A percentile compares a stretch with the other conserved stretches of the same genome.
Evolutionary conservation across 2,888 invertebrate genomes (phyloP).

Genomic region (Nasonovia ribisnigri): DNA sequence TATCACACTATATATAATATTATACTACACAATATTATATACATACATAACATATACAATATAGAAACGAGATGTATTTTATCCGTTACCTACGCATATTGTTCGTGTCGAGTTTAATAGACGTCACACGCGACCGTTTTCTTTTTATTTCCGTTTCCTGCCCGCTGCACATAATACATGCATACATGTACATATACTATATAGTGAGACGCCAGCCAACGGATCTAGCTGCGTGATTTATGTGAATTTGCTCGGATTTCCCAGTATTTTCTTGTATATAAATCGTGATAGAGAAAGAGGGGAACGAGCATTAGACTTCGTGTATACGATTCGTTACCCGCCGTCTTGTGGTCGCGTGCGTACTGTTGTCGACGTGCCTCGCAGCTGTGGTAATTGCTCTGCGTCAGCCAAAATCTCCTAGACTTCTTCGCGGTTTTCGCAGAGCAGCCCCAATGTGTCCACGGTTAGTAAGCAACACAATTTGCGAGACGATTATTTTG

Average conservation of each 20-base stretch:
- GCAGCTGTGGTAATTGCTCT: background rate
- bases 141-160: conserved; percentile 11
- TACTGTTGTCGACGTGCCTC: background rate
- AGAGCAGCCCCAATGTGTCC: background rate
- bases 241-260: background rate
- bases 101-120: background rate
- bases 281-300: background rate
- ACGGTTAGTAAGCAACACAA: background rate
- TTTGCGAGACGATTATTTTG: background rate
- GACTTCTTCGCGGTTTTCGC: background rate
- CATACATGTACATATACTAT: background rate
- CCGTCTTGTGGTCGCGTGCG: background rate
- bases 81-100: conserved; percentile 11
- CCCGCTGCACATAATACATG: background rate
- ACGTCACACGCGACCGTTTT: conserved; percentile 8
- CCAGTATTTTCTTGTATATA: background rate
- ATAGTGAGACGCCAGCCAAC: background rate
- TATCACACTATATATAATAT: background rate
- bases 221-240: conserved; percentile 3
- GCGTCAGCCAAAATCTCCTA: background rate
- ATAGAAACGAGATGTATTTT: background rate
- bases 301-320: background rate
- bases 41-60: background rate
- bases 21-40: background rate
- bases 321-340: background rate